Percentiles rank a stretch among this genome's conserved stretches.
phyloP scores from a whole-genome alignment of 2,888 invertebrate genomes.

The Drosophila koepferae region DNA sequence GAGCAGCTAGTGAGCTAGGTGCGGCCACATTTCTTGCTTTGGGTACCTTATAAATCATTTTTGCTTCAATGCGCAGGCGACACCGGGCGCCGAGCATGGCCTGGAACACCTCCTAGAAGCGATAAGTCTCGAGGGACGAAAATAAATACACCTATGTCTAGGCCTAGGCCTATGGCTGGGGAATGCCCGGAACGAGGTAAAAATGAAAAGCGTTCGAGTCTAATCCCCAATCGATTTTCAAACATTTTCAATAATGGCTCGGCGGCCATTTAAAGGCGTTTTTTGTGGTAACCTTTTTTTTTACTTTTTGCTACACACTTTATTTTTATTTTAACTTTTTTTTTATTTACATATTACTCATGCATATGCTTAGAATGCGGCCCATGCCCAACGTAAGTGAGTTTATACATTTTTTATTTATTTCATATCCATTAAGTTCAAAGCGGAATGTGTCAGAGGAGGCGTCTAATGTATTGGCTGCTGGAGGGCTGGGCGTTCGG shows the following conservation, averaged over 20 bases:
- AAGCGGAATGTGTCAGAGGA: slow-evolving; percentile 74
- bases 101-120: slow-evolving; percentile 3
- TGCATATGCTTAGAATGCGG: slow-evolving; percentile 61
- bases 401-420: slow-evolving; percentile 78
- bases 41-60: slow-evolving; percentile 74
- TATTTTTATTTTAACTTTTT: slow-evolving; percentile 13
- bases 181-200: slow-evolving; percentile 62
- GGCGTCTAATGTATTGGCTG: slow-evolving; percentile 73
- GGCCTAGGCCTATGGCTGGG: slow-evolving; percentile 12
- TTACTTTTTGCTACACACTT: slow-evolving; percentile 5
- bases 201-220: slow-evolving; percentile 72
- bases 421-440: slow-evolving; percentile 81
- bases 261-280: slow-evolving; percentile 70
- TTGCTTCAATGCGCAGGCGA: slow-evolving; percentile 70
- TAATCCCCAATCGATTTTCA: slow-evolving; percentile 79
- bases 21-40: slow-evolving; percentile 68
- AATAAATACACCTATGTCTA: slow-evolving; percentile 59
- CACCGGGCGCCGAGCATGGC: slow-evolving; percentile 42
- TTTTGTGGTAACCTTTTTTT: slow-evolving; percentile 55
- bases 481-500: background rate
- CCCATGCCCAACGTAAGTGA: slow-evolving; percentile 46
- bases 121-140: slow-evolving; percentile 61
- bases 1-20: slow-evolving; percentile 41
- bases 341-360: slow-evolving; percentile 46
- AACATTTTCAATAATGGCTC: slow-evolving; percentile 69